A percentile compares a stretch with the other conserved stretches of the same genome.
Evolutionary conservation across 2,888 invertebrate genomes (phyloP).

Genomic region (Theristus sp.): DNA sequence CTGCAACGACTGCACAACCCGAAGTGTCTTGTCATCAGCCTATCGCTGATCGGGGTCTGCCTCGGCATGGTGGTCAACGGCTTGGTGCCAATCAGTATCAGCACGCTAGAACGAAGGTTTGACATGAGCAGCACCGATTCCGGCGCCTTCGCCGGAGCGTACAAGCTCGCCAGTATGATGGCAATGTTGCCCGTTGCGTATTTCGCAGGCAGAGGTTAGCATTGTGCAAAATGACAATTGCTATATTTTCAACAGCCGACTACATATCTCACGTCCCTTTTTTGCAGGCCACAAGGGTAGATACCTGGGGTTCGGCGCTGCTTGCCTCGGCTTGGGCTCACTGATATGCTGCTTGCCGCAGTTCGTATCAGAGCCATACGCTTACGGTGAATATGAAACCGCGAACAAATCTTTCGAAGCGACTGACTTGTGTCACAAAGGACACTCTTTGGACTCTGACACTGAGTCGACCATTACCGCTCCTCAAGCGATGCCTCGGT

Average conservation of each 20-base stretch:
- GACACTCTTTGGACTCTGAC: too few relatives aligned
- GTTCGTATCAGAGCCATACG: not conserved
- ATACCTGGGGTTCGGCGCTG: constrained; percentile 9
- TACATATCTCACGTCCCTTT: not conserved
- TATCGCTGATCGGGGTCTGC: constrained; percentile 18
- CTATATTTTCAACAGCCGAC: not conserved
- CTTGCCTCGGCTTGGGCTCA: constrained; percentile 33
- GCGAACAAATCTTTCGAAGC: too few relatives aligned
- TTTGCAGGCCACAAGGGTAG: constrained; percentile 1
- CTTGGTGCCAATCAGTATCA: constrained; percentile 29
- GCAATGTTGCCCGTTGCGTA: constrained; percentile 61
- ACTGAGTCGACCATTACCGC: too few relatives aligned
- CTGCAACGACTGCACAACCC: constrained; percentile 4
- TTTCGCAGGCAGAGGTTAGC: constrained; percentile 44
- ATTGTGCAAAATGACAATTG: too few relatives aligned
- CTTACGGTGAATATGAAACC: too few relatives aligned
- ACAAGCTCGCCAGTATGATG: constrained; percentile 61
- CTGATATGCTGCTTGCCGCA: constrained; percentile 10
- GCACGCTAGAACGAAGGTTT: constrained; percentile 29
- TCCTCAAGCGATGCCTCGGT: too few relatives aligned
- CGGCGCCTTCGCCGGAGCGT: constrained; percentile 59
- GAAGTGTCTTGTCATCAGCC: not conserved
- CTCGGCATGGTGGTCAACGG: constrained; percentile 33
- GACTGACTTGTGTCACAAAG: too few relatives aligned
- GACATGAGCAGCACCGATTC: constrained; percentile 28